These are phyloP conservation scores for Indicator indicator DNA, from an alignment of 2,113 vertebrate genomes.

Conservation along the genomic window DNA sequence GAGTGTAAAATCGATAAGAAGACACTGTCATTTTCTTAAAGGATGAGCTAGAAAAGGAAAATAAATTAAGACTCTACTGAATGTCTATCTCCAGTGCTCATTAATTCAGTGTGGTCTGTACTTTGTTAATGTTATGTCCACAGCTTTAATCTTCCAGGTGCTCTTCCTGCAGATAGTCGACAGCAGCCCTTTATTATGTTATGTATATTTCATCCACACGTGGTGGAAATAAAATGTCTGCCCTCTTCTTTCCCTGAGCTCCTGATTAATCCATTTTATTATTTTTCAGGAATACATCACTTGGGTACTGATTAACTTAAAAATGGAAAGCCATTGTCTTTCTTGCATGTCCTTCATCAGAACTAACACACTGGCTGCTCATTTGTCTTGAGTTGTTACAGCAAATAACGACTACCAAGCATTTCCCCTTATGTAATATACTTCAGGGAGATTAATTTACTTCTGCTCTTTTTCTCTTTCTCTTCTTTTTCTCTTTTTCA, in stretches of 20 bases:
- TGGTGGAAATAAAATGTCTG: slow-evolving; percentile 80
- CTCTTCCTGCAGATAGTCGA: slow-evolving; percentile 79
- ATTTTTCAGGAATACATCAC: slow-evolving; percentile 91
- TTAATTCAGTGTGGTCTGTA: slow-evolving; percentile 92
- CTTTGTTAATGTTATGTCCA: slow-evolving; percentile 89
- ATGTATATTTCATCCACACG: slow-evolving; percentile 87
- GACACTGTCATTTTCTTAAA: slow-evolving; percentile 99
- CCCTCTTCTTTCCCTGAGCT: slow-evolving; percentile 77
- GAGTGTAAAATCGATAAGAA: slow-evolving; percentile 99
- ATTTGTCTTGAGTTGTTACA: slow-evolving; percentile 90
- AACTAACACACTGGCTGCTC: slow-evolving; percentile 77
- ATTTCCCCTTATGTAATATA: slow-evolving; percentile 82
- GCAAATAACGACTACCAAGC: slow-evolving; percentile 85
- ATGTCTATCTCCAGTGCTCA: slow-evolving; percentile 87
- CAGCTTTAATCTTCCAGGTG: slow-evolving; percentile 92
- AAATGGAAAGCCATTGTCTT: slow-evolving; percentile 89
- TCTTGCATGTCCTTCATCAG: slow-evolving; percentile 85
- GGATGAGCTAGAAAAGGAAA: slow-evolving; percentile 95
- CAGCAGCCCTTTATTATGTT: slow-evolving; percentile 82
- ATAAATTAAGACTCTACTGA: slow-evolving; percentile 98
- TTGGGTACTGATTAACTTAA: slow-evolving; percentile 91
- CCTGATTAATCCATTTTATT: slow-evolving; percentile 92
- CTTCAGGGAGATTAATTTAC: slow-evolving; percentile 88
- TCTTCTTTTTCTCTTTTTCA: slow-evolving; percentile 75
- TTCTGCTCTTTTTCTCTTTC: slow-evolving; percentile 32